These are phyloP conservation scores for Argynnis bischoffii DNA, from an alignment of 2,888 invertebrate genomes.

Conservation along the genomic window DNA sequence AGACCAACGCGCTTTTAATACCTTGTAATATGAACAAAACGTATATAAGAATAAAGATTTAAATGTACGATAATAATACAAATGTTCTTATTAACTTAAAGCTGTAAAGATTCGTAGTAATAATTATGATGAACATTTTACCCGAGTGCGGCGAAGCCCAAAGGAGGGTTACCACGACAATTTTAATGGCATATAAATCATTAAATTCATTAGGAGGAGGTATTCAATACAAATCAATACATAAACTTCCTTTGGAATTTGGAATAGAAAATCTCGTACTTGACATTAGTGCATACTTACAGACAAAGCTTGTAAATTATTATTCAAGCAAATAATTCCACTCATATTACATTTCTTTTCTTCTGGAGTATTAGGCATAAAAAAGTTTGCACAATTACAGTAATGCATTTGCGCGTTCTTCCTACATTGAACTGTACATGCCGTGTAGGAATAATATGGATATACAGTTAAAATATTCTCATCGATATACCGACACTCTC, in stretches of 20 bases:
- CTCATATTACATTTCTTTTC: slow-evolving; percentile 83
- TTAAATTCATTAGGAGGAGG: too few species aligned
- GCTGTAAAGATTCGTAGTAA: too few species aligned
- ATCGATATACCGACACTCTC: slow-evolving; percentile 89
- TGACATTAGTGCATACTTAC: slow-evolving; percentile 58
- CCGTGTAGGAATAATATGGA: slow-evolving; percentile 85
- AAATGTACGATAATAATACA: too few species aligned
- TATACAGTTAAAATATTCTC: slow-evolving; percentile 84
- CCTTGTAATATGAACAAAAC: neutral
- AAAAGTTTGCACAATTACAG: slow-evolving; percentile 87
- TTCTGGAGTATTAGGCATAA: slow-evolving; percentile 85
- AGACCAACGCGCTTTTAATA: slow-evolving; percentile 69
- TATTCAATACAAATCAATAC: too few species aligned
- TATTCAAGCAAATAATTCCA: slow-evolving; percentile 86
- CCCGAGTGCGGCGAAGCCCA: too few species aligned
- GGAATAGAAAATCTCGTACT: too few species aligned
- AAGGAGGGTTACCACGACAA: too few species aligned
- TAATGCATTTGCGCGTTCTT: slow-evolving; percentile 84
- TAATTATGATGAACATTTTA: too few species aligned
- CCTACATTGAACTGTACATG: slow-evolving; percentile 88
- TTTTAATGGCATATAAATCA: too few species aligned
- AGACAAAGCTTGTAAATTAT: slow-evolving; percentile 84
- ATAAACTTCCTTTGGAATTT: too few species aligned
- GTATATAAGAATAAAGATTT: neutral
- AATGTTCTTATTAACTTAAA: too few species aligned